These are phyloP conservation scores for Phylloscopus trochilus DNA, from an alignment of 2,113 vertebrate species.

Conservation along the genomic window DNA sequence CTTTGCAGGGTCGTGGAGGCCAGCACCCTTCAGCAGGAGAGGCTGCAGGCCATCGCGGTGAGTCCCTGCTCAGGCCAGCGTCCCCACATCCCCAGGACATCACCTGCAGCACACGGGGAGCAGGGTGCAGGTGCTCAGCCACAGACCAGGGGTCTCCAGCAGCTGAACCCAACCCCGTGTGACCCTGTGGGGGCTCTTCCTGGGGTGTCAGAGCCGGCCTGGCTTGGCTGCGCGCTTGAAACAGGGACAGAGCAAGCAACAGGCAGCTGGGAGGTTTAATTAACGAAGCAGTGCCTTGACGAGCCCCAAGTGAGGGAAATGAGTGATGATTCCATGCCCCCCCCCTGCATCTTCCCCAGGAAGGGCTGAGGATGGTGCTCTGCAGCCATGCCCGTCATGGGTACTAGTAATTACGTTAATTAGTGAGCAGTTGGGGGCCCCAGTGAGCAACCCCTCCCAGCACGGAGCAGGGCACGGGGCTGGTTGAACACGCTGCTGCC, in stretches of 20 bases:
- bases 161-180: accelerated
- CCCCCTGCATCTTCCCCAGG: background rate
- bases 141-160: background rate
- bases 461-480: background rate
- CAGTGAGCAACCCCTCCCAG: background rate
- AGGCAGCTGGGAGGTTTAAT: background rate
- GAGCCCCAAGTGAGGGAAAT: background rate
- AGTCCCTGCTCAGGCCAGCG: background rate
- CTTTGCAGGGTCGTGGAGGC: conserved; percentile 65
- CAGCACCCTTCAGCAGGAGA: conserved; percentile 70
- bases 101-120: background rate
- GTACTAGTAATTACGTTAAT: background rate
- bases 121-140: background rate
- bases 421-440: accelerated
- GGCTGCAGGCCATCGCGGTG: conserved; percentile 79
- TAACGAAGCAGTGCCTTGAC: background rate
- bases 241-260: background rate
- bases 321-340: background rate
- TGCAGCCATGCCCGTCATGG: background rate
- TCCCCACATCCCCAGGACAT: accelerated
- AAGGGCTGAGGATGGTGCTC: background rate
- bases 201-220: background rate
- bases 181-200: background rate
- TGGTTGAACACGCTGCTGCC: background rate
- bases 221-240: background rate